Percentiles rank a stretch among this genome's conserved stretches.
Evolutionary conservation across 2,113 vertebrate species (phyloP).

Genomic region (Gnathonemus longibarbis): DNA sequence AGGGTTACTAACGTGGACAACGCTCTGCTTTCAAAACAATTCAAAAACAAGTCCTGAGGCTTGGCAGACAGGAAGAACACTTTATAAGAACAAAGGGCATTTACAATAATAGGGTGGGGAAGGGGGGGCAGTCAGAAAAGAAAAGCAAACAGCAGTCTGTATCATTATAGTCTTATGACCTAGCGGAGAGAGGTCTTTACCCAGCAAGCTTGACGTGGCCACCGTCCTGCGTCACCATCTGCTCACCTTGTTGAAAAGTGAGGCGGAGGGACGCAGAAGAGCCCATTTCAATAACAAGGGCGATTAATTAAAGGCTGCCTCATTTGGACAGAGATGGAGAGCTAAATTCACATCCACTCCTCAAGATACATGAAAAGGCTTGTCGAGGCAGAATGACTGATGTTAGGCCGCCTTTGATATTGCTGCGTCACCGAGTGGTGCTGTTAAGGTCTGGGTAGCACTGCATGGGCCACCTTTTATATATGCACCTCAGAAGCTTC

Average conservation of each 20-base stretch:
- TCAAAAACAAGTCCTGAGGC: not conserved
- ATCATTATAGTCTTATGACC: not conserved
- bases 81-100: not conserved
- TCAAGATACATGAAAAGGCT: not conserved
- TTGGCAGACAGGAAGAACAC: not conserved
- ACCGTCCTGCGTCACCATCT: not conserved
- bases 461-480: not conserved
- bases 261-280: not conserved
- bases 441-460: not conserved
- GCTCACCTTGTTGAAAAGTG: not conserved
- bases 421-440: not conserved
- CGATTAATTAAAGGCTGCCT: slow-evolving; percentile 28
- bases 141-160: not conserved
- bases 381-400: no score
- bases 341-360: slow-evolving; percentile 28
- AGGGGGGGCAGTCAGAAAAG: not conserved
- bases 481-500: not conserved
- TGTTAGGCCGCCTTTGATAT: not conserved
- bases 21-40: not conserved
- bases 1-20: no score
- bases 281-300: slow-evolving; percentile 22
- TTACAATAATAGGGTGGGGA: not conserved
- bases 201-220: not conserved
- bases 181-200: not conserved
- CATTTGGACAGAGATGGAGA: slow-evolving; percentile 11